Conservation (phyloP, 2,113 vertebrate genomes). For the Python bivittatus region DNA sequence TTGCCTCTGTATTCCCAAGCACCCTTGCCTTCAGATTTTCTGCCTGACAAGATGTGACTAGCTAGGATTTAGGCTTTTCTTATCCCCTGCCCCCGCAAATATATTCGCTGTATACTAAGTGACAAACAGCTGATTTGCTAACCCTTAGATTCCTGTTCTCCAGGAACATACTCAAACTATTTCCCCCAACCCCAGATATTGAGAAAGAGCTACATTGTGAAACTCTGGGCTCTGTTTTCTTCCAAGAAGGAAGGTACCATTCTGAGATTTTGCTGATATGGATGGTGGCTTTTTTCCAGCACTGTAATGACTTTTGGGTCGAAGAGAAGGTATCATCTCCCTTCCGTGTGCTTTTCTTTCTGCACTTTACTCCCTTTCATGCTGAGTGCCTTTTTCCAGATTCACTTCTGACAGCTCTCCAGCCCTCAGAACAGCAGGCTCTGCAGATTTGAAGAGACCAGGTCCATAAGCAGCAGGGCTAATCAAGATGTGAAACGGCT, state of each 20-base stretch:
- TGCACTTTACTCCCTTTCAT: not conserved
- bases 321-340: not conserved
- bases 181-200: not conserved
- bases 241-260: not conserved
- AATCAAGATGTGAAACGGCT: not conserved
- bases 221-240: not conserved
- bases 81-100: no score
- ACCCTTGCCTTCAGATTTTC: no score
- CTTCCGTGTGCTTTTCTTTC: not conserved
- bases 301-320: not conserved
- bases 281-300: not conserved
- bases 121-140: no score
- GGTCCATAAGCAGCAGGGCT: constrained; percentile 5
- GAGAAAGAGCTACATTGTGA: not conserved
- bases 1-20: no score
- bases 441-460: not conserved
- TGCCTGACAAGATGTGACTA: no score
- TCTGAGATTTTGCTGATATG: not conserved
- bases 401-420: not conserved
- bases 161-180: not conserved
- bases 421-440: not conserved
- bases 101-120: no score
- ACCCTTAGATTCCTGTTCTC: not conserved
- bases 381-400: not conserved
- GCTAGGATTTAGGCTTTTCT: no score